Conservation (phyloP, 1,140 invertebrate genomes). For the Apolygus lucorum region DNA sequence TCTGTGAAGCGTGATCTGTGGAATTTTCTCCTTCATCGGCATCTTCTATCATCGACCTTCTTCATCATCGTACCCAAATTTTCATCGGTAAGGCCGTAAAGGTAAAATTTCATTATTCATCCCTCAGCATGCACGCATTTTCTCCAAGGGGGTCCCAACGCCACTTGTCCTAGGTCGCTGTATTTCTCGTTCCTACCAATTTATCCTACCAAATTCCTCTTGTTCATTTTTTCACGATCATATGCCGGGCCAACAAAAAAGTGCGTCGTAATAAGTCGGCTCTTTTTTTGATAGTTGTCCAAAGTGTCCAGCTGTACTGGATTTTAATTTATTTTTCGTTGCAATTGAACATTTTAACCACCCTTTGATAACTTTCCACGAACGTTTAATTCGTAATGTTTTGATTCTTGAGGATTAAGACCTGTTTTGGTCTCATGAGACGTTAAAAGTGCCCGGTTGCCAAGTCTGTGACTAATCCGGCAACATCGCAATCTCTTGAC, state of each 20-base stretch:
- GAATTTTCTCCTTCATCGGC: not conserved
- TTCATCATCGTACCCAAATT: not conserved
- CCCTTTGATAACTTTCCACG: not conserved
- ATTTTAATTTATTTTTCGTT: not conserved
- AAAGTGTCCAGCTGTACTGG: not conserved
- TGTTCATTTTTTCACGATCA: not conserved
- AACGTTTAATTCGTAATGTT: not conserved
- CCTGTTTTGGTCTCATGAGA: constrained; percentile 13
- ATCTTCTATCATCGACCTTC: not conserved
- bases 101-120: too few relatives aligned
- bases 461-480: constrained; percentile 8
- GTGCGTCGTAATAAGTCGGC: not conserved
- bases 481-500: constrained; percentile 15
- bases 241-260: not conserved
- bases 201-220: not conserved
- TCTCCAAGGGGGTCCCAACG: not conserved
- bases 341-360: too few relatives aligned
- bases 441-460: constrained; percentile 9
- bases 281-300: not conserved
- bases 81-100: too few relatives aligned
- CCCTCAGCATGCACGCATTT: not conserved
- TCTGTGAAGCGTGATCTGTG: not conserved
- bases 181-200: not conserved
- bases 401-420: not conserved
- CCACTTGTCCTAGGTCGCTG: not conserved